Base-by-base conservation (phyloP, 2,888 invertebrate genomes). In the Temnothorax unifasciatus region DNA sequence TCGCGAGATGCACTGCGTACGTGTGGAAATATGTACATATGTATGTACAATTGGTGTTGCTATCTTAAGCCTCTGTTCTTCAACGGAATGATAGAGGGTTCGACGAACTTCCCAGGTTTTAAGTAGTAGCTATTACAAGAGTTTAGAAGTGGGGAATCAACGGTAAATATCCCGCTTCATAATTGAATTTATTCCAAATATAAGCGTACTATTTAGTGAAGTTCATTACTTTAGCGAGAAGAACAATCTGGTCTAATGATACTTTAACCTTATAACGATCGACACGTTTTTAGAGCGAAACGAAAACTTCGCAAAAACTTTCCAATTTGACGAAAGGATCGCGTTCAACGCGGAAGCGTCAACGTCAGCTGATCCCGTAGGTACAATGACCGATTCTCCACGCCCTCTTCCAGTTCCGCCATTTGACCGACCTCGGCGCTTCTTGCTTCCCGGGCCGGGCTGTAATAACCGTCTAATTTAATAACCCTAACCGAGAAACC, bases 401-500 rank as follows among this genome's bases (percentile, higher is more conserved):
- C 66, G 66, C 66, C 44, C 54, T 69, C n/a, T 44, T 57, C 69
- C 77, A 68, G 41, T 68, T 76, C 69, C 54, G 66, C 54, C 41
- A 44, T 69, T 18, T 52, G 76, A 52, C 50, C 77, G 54, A 52
- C 64, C 77, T 64, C 77, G 74, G 44, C 13, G 77, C 68, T 77
- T 77, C 69, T 54, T 77, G 77, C 69, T 69, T 77, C 54, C 69
- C 71, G 68, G 41, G 2, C 71, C 71, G 41, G 41, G 13, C 73
- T 73, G 83, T 83, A 85, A 87, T 90, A 87, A 84, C 82, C 82
- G 84, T 83, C 85, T 86, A 90, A 87, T 87, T 86, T 86, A 87
- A 87, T 89, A 86, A 90, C 77, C 82, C 74, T 82, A 82, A 81
- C 75, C 61, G 84, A 63, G 77, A 69, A 74, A 44, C 68, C 44